These are phyloP conservation scores for Eristalis pertinax DNA, from an alignment of 2,888 invertebrate species.

Conservation along the genomic window DNA sequence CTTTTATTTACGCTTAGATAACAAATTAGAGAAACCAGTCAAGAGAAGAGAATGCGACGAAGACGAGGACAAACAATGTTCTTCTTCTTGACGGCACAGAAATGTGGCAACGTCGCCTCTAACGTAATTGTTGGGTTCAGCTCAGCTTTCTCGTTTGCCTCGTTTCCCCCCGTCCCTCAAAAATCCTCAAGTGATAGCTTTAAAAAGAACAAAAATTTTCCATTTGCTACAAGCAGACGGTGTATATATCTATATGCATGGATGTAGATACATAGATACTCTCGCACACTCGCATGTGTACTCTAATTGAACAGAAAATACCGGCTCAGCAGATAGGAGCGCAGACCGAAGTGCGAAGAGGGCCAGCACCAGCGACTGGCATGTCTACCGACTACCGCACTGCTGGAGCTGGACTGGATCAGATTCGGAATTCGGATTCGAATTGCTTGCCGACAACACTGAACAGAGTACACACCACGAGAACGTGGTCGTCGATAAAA, in stretches of 20 bases:
- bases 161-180: not conserved
- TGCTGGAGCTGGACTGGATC: constrained; percentile 21
- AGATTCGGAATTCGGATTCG: constrained; percentile 2
- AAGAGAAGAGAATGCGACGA: not conserved
- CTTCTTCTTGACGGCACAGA: not conserved
- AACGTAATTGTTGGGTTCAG: constrained; percentile 42
- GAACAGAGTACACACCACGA: constrained; percentile 9
- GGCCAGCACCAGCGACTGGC: constrained; percentile 4
- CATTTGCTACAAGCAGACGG: constrained; percentile 34
- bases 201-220: constrained; percentile 35
- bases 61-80: not conserved
- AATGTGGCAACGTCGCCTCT: constrained; percentile 45
- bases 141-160: constrained; percentile 50
- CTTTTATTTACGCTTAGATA: constrained; percentile 44
- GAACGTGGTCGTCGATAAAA: constrained; percentile 6
- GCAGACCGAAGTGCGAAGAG: not conserved
- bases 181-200: constrained; percentile 18
- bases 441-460: constrained; percentile 25
- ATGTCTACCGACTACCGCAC: constrained; percentile 6
- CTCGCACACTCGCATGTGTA: constrained; percentile 9
- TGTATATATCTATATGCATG: not conserved
- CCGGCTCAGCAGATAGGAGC: constrained; percentile 26
- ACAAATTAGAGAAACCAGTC: constrained; percentile 37
- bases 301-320: constrained; percentile 55
- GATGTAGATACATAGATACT: not conserved